These are phyloP conservation scores for Chrysemys picta DNA, from an alignment of 2,113 vertebrate species.

Conservation along the genomic window DNA sequence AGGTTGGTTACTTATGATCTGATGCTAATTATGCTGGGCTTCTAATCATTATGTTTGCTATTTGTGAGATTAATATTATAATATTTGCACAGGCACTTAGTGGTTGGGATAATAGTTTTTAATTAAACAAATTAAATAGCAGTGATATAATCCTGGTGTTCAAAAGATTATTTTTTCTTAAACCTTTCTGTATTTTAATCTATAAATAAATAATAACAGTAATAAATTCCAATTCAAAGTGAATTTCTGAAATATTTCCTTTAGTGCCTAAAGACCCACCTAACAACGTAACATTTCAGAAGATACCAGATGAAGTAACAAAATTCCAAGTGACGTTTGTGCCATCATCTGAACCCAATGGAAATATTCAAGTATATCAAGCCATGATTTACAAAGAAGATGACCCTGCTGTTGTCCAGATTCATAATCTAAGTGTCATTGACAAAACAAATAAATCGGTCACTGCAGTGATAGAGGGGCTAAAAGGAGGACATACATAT, in stretches of 20 bases:
- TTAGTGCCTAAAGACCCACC: constrained; percentile 94
- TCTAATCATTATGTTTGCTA: background rate
- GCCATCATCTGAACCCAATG: constrained; percentile 91
- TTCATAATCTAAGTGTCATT: constrained; percentile 84
- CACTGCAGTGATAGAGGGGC: constrained; percentile 87
- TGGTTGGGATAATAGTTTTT: background rate
- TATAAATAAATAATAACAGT: background rate
- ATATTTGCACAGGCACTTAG: background rate
- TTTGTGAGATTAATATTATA: background rate
- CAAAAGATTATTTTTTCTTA: background rate
- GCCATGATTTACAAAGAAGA: constrained; percentile 87
- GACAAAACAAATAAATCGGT: constrained; percentile 83
- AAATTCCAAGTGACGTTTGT: constrained; percentile 90
- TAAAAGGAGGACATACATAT: constrained; percentile 94
- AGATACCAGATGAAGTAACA: constrained; percentile 90
- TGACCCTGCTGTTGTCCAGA: constrained; percentile 79
- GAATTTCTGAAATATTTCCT: constrained; percentile 58
- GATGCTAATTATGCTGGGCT: background rate
- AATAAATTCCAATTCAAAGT: background rate
- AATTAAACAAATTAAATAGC: background rate
- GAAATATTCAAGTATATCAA: constrained; percentile 91
- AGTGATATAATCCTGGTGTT: background rate
- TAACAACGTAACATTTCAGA: constrained; percentile 89
- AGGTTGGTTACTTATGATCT: background rate
- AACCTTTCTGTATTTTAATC: background rate